Conservation (phyloP, 2,797 vertebrate species). For the Lutjanus argentimaculatus region DNA sequence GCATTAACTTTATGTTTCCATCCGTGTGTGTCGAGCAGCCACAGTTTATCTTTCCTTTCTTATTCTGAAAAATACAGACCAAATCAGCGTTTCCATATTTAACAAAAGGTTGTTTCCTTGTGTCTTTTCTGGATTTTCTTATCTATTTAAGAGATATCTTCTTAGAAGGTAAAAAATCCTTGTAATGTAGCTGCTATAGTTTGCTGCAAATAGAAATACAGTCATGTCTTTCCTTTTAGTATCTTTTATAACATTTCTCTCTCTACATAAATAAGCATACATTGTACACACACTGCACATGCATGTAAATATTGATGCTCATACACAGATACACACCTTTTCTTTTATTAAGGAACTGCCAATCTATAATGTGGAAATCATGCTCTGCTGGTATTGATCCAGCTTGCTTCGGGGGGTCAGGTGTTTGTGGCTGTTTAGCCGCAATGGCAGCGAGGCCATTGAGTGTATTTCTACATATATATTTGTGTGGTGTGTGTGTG, state of each 20-base stretch:
- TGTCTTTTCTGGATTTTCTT: not conserved
- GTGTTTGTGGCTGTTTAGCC: conserved; percentile 25
- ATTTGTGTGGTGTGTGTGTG: conserved; percentile 55
- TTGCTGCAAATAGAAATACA: not conserved
- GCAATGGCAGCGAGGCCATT: conserved; percentile 33
- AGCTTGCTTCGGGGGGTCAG: conserved; percentile 19
- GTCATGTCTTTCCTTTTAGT: not conserved
- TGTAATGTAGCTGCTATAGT: not conserved
- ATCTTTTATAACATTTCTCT: not conserved
- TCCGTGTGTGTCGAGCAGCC: not conserved
- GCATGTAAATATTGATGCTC: conserved; percentile 16
- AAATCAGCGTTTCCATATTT: not conserved
- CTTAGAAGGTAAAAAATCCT: not conserved
- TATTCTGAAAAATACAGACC: not conserved
- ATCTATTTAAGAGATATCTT: not conserved
- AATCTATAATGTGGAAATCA: conserved; percentile 95
- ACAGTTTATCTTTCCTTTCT: not conserved
- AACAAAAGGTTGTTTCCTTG: not conserved
- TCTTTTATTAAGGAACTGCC: conserved; percentile 93
- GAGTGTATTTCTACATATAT: conserved; percentile 66
- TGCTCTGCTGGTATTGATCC: conserved; percentile 90
- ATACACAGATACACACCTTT: conserved; percentile 74
- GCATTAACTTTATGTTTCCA: not conserved
- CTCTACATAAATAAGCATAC: conserved; percentile 9
- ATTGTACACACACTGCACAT: conserved; percentile 13